phyloP scores from a whole-genome alignment of 2,797 vertebrate genomes.

The Labeo calbasu region DNA sequence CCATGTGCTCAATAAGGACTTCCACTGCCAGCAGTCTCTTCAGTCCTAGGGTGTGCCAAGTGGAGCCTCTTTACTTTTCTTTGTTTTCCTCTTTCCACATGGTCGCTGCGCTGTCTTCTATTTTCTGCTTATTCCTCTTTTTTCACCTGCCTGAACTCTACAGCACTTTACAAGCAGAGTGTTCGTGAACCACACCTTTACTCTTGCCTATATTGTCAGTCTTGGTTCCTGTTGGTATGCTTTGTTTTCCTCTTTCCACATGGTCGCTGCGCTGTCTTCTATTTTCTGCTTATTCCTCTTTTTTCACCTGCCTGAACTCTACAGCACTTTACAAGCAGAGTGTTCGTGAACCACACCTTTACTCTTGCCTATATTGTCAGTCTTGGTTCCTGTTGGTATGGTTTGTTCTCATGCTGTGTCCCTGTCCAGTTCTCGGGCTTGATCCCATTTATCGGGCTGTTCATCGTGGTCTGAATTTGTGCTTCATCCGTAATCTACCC shows the following conservation, averaged over 20 bases:
- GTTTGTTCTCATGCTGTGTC: slow-evolving; percentile 6
- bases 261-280: background rate
- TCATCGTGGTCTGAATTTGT: background rate
- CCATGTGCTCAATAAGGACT: too few relatives aligned
- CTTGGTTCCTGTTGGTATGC: background rate
- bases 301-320: background rate
- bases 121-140: background rate
- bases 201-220: background rate
- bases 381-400: background rate
- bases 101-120: background rate
- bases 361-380: background rate
- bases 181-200: background rate
- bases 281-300: background rate
- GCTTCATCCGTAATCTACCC: background rate
- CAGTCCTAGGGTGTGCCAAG: background rate
- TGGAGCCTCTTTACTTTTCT: background rate
- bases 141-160: background rate
- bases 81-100: background rate
- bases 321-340: background rate
- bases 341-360: background rate
- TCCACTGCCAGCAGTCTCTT: background rate
- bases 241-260: background rate
- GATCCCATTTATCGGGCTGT: background rate
- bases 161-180: background rate
- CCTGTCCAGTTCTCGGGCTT: background rate